Conservation (phyloP, 2,888 invertebrate genomes). For the Callimorpha dominula region DNA sequence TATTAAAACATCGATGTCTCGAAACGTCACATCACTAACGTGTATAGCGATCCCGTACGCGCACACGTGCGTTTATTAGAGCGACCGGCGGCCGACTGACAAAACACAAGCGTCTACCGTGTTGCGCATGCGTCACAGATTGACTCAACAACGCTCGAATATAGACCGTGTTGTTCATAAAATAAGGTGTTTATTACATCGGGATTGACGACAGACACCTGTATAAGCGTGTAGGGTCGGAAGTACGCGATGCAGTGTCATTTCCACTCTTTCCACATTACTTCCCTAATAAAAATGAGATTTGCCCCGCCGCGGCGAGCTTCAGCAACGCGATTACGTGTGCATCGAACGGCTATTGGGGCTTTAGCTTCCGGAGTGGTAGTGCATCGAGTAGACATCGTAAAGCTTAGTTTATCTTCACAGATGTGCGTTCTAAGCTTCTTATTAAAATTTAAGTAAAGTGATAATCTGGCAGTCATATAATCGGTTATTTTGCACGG, state of each 20-base stretch:
- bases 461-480: not conserved
- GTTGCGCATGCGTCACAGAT: constrained; percentile 59
- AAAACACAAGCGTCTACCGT: constrained; percentile 65
- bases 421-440: not conserved
- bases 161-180: constrained; percentile 37
- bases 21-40: constrained; percentile 69
- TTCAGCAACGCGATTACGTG: constrained; percentile 59
- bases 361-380: constrained; percentile 23
- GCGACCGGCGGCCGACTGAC: constrained; percentile 61
- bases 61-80: constrained; percentile 56
- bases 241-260: constrained; percentile 85
- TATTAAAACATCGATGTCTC: constrained; percentile 55
- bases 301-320: constrained; percentile 63
- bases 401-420: constrained; percentile 3
- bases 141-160: constrained; percentile 37
- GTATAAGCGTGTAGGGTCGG: constrained; percentile 78
- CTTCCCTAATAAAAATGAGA: constrained; percentile 83
- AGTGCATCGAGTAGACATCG: constrained; percentile 24
- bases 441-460: not conserved
- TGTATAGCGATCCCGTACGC: constrained; percentile 22
- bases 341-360: constrained; percentile 53
- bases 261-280: constrained; percentile 82
- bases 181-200: constrained; percentile 50
- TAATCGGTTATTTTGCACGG: not conserved
- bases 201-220: constrained; percentile 71